These are phyloP conservation scores for Plebejus anna DNA, from an alignment of 2,888 invertebrate species.

Conservation along the genomic window DNA sequence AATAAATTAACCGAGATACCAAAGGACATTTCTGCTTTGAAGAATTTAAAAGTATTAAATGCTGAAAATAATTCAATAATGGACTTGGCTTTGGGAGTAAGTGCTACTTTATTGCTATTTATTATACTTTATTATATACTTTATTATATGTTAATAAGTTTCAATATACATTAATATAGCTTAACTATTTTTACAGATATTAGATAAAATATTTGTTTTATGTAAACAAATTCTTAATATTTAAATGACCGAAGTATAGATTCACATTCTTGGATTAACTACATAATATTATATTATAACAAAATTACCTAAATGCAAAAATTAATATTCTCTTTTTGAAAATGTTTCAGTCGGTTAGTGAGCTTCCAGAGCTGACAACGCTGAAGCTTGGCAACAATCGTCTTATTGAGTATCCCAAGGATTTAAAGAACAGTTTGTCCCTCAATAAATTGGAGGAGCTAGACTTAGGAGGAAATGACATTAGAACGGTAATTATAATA, in stretches of 20 bases:
- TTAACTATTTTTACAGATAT: too few species aligned
- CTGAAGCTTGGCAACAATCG: conserved; percentile 66
- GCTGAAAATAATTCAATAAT: conserved; percentile 61
- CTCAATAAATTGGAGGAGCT: conserved; percentile 63
- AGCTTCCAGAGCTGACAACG: conserved; percentile 55
- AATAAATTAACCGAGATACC: conserved; percentile 67
- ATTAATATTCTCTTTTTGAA: conserved; percentile 9
- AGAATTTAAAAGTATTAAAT: conserved; percentile 59
- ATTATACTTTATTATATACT: too few species aligned
- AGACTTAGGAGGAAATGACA: conserved; percentile 71
- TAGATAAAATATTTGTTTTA: background rate
- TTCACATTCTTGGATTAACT: too few species aligned
- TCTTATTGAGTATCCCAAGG: conserved; percentile 64
- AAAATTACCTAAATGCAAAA: background rate
- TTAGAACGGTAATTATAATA: conserved; percentile 57
- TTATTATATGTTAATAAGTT: too few species aligned
- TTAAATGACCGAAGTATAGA: too few species aligned
- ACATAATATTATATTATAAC: background rate
- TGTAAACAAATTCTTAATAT: background rate
- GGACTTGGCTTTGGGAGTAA: conserved; percentile 63
- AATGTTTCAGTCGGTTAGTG: conserved; percentile 66
- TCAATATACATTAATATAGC: background rate
- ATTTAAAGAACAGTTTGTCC: conserved; percentile 63
- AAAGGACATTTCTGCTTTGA: conserved; percentile 56
- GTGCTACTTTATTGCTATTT: conserved; percentile 38